Percentiles rank a stretch among this genome's conserved stretches.
phyloP scores from a whole-genome alignment of 1,140 invertebrate species.

The Brachionus calyciflorus region DNA sequence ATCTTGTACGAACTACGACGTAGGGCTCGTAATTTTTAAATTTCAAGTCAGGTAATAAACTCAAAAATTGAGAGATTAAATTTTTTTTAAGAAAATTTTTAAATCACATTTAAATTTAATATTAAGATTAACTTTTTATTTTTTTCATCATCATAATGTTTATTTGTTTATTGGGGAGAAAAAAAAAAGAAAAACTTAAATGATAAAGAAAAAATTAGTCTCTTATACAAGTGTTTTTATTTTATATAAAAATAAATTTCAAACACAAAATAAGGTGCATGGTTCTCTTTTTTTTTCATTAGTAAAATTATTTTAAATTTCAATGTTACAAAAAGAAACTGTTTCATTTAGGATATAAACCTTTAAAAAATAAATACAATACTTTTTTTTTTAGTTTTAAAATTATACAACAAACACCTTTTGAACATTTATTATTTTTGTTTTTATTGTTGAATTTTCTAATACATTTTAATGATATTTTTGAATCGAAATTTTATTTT shows the following conservation, averaged over 20 bases:
- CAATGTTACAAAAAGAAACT: no score
- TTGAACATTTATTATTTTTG: background rate
- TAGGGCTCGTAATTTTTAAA: constrained; percentile 21
- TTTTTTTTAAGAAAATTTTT: background rate
- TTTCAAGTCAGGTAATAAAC: constrained; percentile 37
- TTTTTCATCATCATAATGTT: background rate
- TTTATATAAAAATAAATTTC: constrained; percentile 30
- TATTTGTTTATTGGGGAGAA: background rate
- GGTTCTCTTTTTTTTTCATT: no score
- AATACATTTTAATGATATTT: background rate
- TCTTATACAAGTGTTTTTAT: constrained; percentile 16
- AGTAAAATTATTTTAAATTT: no score
- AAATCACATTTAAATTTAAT: background rate
- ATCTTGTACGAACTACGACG: constrained; percentile 23
- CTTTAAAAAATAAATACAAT: constrained; percentile 28
- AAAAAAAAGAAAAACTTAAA: no score
- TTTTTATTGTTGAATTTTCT: background rate
- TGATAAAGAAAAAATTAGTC: background rate
- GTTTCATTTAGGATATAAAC: no score
- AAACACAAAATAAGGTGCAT: background rate
- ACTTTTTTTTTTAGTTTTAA: background rate
- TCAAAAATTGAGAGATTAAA: background rate
- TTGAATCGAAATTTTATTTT: no score
- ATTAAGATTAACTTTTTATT: constrained; percentile 9
- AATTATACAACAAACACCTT: constrained; percentile 32